Base-by-base conservation (phyloP, 2,888 invertebrate species). In the Holacanthella duospinosa region DNA sequence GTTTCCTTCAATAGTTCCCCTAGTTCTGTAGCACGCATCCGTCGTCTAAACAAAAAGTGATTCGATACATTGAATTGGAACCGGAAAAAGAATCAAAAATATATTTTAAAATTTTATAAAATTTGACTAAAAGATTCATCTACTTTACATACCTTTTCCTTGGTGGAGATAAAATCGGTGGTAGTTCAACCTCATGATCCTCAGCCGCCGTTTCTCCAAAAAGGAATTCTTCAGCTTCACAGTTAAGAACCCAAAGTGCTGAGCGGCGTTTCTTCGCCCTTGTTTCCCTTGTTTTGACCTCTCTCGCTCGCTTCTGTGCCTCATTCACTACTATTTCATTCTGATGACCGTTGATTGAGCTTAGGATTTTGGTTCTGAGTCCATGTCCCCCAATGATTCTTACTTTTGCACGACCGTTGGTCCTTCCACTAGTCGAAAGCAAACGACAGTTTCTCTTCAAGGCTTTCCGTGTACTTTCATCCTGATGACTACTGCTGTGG, bases 171-270 rank as follows among this genome's bases (percentile, higher is more conserved):
- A 65, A 64, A 44, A 69, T 53, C 2, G 72, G 72, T 21, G 73
- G 70, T 57, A 71, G 64, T 63, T 70, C 73, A 24, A 71, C 66
- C 62, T 71, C 71, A 63, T 70, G 70, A 54, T 71, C 69, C 28
- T 71, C 71, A 12, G 70, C 70, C 1, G 70, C 73, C 0, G 89
- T 86, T 64, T 80, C 80, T 2, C 80, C 79, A 75, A 91, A 91
- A 84, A 91, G 85, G 75, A 91, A 91, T 72, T 87, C 89, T 74
- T 89, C 89, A 0, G 91, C 91, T 76, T 91, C 90, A 72, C 89
- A 88, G 74, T 88, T 89, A 57, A 91, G 77, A 59, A 86, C 82
- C 0, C 85, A 84, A 59, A 90, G 75, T 76, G 89, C 88, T 27
- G 61, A 62, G 55, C 67, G 27, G 9, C 63, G 53, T 44, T 64